Percentiles rank a stretch among this genome's conserved stretches.
These are phyloP conservation scores for Drosophila macrospina DNA, from an alignment of 2,888 invertebrate species.

Conservation along the genomic window DNA sequence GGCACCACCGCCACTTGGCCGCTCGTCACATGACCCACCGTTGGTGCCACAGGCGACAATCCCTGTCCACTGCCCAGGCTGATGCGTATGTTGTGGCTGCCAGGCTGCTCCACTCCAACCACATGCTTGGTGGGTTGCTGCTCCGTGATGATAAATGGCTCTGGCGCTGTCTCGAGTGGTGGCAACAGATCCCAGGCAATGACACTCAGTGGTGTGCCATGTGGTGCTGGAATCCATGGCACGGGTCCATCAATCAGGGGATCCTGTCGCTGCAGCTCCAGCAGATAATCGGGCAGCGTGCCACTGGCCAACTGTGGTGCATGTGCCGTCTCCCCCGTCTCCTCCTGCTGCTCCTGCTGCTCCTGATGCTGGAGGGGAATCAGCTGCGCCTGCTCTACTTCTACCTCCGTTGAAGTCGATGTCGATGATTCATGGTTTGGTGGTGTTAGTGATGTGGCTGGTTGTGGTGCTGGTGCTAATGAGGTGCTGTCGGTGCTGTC, in stretches of 20 bases:
- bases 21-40: constrained; percentile 23
- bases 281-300: constrained; percentile 74
- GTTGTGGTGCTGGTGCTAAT: constrained; percentile 59
- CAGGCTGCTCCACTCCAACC: constrained; percentile 61
- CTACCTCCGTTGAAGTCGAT: constrained; percentile 57
- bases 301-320: constrained; percentile 35
- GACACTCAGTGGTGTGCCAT: constrained; percentile 68
- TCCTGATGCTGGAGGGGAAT: constrained; percentile 47
- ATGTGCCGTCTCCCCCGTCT: constrained; percentile 49
- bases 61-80: constrained; percentile 61
- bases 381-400: constrained; percentile 80
- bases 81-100: constrained; percentile 62
- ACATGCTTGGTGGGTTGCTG: constrained; percentile 63
- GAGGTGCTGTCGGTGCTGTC: constrained; percentile 51
- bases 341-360: constrained; percentile 38
- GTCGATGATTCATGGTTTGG: constrained; percentile 62
- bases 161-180: constrained; percentile 42
- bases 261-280: constrained; percentile 78
- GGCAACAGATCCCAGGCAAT: constrained; percentile 84
- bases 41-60: constrained; percentile 47
- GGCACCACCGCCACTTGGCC: constrained; percentile 56
- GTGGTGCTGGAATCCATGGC: constrained; percentile 68
- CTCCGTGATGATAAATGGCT: constrained; percentile 60
- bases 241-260: constrained; percentile 79
- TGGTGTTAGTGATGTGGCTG: constrained; percentile 75